phyloP scores from a whole-genome alignment of 2,888 invertebrate species.

The Drosophila kanekoi region DNA sequence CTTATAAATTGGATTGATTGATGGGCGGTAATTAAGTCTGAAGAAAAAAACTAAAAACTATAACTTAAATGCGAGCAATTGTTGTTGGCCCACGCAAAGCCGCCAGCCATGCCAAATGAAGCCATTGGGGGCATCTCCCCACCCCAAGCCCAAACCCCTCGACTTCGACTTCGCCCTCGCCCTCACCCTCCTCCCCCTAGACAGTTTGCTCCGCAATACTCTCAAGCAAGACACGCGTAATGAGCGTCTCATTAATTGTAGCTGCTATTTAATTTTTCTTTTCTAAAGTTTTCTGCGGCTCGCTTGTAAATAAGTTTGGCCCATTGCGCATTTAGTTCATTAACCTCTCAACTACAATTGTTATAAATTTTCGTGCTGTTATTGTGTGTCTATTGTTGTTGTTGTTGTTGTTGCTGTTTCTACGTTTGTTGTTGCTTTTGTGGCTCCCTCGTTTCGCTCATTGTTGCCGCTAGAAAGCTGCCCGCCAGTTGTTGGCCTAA shows the following conservation, averaged over 20 bases:
- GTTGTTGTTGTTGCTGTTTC: background rate
- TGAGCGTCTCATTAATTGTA: conserved; percentile 73
- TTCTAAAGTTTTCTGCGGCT: conserved; percentile 33
- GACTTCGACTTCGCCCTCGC: no score
- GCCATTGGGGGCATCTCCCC: conserved; percentile 40
- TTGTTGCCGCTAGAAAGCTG: conserved; percentile 71
- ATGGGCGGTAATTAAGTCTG: conserved; percentile 39
- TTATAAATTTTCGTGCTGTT: conserved; percentile 63
- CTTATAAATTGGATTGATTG: conserved; percentile 42
- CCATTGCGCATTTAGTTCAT: conserved; percentile 80
- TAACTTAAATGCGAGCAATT: conserved; percentile 47
- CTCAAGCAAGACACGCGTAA: conserved; percentile 60
- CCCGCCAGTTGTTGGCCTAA: conserved; percentile 54
- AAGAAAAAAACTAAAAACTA: conserved; percentile 24
- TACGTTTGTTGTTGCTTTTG: conserved; percentile 5
- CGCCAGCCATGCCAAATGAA: conserved; percentile 51
- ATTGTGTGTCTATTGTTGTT: conserved; percentile 28
- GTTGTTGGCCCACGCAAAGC: conserved; percentile 48
- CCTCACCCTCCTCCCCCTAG: background rate
- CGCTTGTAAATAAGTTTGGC: conserved; percentile 69
- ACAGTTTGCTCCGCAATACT: conserved; percentile 27
- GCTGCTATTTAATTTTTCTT: conserved; percentile 23
- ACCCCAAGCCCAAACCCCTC: no score
- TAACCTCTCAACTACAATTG: conserved; percentile 80
- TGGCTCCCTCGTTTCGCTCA: conserved; percentile 44